phyloP scores from a whole-genome alignment of 2,113 vertebrate species.

The Cheirogaleus medius region DNA sequence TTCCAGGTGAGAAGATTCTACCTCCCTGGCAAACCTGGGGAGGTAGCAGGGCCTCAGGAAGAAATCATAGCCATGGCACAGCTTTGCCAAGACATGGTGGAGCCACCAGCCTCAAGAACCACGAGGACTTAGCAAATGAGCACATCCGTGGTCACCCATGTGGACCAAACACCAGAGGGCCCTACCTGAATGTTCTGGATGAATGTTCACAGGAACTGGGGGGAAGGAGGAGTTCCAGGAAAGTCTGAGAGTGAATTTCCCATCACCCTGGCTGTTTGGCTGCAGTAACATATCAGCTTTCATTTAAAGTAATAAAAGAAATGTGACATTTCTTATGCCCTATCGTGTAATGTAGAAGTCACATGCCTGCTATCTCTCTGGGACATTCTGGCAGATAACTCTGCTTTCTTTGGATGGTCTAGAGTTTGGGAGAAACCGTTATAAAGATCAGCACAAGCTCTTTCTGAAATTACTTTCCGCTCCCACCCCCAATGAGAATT shows the following conservation, averaged over 20 bases:
- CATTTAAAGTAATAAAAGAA: conserved; percentile 20
- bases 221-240: not conserved
- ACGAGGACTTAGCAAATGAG: not conserved
- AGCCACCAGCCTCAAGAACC: not conserved
- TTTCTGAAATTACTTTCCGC: conserved; percentile 1
- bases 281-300: not conserved
- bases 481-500: not conserved
- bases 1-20: not conserved
- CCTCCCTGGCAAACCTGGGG: not conserved
- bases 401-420: conserved; percentile 54
- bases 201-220: not conserved
- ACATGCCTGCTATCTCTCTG: conserved; percentile 31
- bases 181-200: not conserved
- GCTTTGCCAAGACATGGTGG: not conserved
- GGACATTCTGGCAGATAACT: conserved; percentile 34
- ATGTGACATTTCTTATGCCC: not conserved
- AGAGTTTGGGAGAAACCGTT: conserved; percentile 10
- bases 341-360: not conserved
- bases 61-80: not conserved
- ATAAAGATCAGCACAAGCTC: not conserved
- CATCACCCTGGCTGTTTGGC: not conserved
- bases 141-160: rapidly evolving
- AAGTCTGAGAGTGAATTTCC: not conserved
- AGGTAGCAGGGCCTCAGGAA: not conserved
- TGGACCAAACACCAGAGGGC: not conserved